Evolutionary conservation across 2,113 vertebrate species (phyloP).

Genomic region (Chascanopsetta lugubris): DNA sequence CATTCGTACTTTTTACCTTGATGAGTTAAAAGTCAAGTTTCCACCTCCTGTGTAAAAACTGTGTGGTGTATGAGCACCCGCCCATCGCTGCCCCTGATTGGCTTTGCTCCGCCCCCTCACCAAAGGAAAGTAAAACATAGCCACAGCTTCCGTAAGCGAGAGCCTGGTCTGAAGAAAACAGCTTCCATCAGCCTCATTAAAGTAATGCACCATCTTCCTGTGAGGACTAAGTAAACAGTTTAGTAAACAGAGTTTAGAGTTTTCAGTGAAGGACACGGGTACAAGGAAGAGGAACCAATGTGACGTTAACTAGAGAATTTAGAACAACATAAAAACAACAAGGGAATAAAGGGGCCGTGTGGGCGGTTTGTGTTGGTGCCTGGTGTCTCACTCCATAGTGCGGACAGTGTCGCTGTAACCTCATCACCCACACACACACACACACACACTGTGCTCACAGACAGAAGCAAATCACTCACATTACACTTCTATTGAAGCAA

Average conservation of each 20-base stretch:
- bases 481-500: slow-evolving; percentile 13
- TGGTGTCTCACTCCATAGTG: slow-evolving; percentile 15
- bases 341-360: background rate
- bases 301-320: background rate
- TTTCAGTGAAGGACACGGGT: slow-evolving; percentile 6
- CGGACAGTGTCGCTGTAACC: slow-evolving; percentile 15
- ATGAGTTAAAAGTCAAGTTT: no score
- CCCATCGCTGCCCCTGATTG: no score
- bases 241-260: background rate
- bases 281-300: background rate
- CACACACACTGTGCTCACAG: slow-evolving; percentile 18
- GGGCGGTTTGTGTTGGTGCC: background rate
- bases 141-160: no score
- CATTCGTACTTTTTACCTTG: no score
- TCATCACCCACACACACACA: slow-evolving; percentile 11
- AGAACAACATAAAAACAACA: background rate
- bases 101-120: no score
- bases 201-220: no score
- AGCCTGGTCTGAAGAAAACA: no score
- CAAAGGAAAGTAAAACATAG: no score
- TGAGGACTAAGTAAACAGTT: no score
- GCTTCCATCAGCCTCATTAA: no score
- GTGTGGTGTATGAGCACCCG: no score
- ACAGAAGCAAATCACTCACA: slow-evolving; percentile 18
- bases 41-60: no score